phyloP scores from a whole-genome alignment of 2,113 vertebrate species.

The Notiomystis cincta region DNA sequence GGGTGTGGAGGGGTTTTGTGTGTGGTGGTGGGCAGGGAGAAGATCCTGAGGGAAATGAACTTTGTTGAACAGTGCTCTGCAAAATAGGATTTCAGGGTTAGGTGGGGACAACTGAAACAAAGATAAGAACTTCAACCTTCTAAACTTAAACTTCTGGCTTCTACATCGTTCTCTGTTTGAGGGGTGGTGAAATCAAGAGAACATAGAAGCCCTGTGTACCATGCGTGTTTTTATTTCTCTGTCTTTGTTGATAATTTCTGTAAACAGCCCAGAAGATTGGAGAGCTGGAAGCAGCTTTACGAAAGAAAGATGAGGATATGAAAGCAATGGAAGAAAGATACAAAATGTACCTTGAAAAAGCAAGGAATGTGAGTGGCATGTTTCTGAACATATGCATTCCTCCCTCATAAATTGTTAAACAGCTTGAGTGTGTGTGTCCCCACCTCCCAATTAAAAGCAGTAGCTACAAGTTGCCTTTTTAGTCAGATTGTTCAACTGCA shows the following conservation, averaged over 20 bases:
- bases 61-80: not conserved
- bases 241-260: not conserved
- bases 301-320: conserved; percentile 99
- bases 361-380: conserved; percentile 85
- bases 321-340: conserved; percentile 97
- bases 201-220: not conserved
- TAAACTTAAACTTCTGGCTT: not conserved
- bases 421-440: not conserved
- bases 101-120: not conserved
- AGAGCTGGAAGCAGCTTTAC: conserved; percentile 89
- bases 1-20: not conserved
- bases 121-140: not conserved
- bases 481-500: not conserved
- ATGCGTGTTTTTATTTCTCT: not conserved
- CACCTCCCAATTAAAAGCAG: not conserved
- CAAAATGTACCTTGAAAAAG: conserved; percentile 98
- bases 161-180: fast-evolving
- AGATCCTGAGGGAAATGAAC: not conserved
- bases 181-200: not conserved
- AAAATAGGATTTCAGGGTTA: not conserved
- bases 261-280: conserved; percentile 84
- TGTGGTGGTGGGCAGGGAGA: not conserved
- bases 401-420: not conserved
- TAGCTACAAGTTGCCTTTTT: not conserved
- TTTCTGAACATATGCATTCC: not conserved